phyloP scores from a whole-genome alignment of 2,113 vertebrate species.

The Phalacrocorax pelagicus region DNA sequence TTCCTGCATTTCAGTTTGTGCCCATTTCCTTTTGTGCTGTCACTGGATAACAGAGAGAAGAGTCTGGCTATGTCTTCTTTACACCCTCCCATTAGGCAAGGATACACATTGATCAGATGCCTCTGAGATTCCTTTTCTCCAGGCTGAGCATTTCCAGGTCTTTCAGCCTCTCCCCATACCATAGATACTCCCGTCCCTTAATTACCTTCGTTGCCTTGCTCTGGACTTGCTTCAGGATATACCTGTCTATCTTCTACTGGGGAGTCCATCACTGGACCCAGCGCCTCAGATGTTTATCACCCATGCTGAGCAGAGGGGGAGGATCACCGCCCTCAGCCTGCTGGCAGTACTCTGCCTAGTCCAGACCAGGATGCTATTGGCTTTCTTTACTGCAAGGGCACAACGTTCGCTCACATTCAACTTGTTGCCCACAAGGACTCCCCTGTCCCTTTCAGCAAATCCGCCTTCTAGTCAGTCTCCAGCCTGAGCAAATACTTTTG shows the following conservation, averaged over 20 bases:
- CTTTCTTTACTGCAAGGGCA: neutral
- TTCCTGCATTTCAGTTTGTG: neutral
- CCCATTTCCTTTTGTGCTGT: neutral
- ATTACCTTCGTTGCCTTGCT: neutral
- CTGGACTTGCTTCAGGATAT: neutral
- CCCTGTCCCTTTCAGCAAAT: neutral
- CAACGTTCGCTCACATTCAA: neutral
- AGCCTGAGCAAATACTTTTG: neutral
- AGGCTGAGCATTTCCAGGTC: neutral
- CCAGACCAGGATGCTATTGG: neutral
- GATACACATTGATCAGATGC: neutral
- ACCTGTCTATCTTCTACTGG: neutral
- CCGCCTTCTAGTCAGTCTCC: neutral
- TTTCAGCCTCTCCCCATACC: neutral
- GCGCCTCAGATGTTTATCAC: neutral
- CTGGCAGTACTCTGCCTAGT: neutral
- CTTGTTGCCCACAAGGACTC: neutral
- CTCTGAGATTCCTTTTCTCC: neutral
- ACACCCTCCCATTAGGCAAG: rapidly evolving
- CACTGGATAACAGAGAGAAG: neutral
- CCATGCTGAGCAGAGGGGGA: neutral
- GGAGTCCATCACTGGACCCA: neutral
- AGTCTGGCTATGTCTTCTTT: neutral
- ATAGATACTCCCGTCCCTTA: neutral
- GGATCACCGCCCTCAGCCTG: neutral